Evolutionary conservation across 2,797 vertebrate species (phyloP).

Genomic region (Leuciscus waleckii): DNA sequence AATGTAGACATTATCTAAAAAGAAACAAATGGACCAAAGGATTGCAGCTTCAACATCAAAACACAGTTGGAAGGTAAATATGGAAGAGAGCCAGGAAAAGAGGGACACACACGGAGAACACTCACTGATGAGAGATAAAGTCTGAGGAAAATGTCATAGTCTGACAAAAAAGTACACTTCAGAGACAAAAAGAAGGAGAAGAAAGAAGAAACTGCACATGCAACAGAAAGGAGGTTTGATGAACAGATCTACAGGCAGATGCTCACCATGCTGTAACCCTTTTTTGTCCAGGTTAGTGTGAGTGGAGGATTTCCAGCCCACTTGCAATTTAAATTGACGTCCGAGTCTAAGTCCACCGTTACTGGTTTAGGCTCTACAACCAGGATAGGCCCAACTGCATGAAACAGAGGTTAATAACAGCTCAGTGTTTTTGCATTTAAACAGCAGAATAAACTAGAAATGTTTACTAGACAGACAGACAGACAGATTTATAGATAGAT

Average conservation of each 20-base stretch:
- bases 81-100: constrained; percentile 1
- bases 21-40: constrained; percentile 19
- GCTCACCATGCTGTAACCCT: constrained; percentile 94
- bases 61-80: constrained; percentile 18
- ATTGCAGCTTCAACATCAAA: constrained; percentile 13
- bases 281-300: constrained; percentile 96
- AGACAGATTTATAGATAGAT: too few species aligned
- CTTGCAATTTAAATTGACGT: constrained; percentile 92
- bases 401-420: neutral
- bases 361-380: constrained; percentile 92
- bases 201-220: neutral
- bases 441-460: neutral
- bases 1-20: constrained; percentile 32
- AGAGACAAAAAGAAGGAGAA: neutral
- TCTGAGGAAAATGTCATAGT: neutral
- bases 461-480: neutral
- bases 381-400: constrained; percentile 89
- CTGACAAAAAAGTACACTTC: neutral
- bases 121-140: constrained; percentile 6
- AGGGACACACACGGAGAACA: constrained; percentile 3
- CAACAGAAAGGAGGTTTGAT: neutral
- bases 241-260: neutral
- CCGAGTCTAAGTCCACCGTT: constrained; percentile 88
- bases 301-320: constrained; percentile 95
- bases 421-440: neutral